Base-by-base conservation (phyloP, 2,888 invertebrate genomes). In the Chaitophorus viminalis region DNA sequence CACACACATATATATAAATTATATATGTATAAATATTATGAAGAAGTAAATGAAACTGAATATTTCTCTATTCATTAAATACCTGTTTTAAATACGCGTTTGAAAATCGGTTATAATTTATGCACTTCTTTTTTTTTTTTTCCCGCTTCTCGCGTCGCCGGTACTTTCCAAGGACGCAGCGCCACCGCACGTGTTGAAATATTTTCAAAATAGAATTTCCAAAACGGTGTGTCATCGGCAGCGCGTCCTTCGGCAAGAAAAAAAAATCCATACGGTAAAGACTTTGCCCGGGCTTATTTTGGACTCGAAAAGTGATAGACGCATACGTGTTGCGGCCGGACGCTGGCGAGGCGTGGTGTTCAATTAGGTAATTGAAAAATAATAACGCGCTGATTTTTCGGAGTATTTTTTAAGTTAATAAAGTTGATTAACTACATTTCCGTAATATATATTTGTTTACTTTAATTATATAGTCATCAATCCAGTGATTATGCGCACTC, bases 61-160 rank as follows among this genome's bases (percentile, higher is more conserved):
- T 83, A 83, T 75, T 60, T 75, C 39, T 36, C 18, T 36, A 39
- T 75, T 60, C 60, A 83, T 75, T 60, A 60, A 84, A 84, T 84
- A 84, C 83, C 75, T 84, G 83, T 84, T 84, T 84, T 65, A 39
- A 75, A 65, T 84, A 84, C 83, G 83, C 75, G 83, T 84, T 84
- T 84, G 14, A 84, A 84, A 76, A 84, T 75, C 75, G 39, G 39
- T 84, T 76, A 76, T 84, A 84, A 84, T 84, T 84, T 84, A 84
- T 84, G 25, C 39, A 65, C 75, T 84, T 84, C 17, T 36, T 60
- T 84, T 83, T 84, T 84, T 9, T 36, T 60, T 84, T 83, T 84
- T 75, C 72, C 68, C 52, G 76, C 25, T 46, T 46, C 46, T 46
- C 0, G 14, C 46, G 46, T 11, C 9, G 39, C 11, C 39, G 39